phyloP scores from a whole-genome alignment of 2,113 vertebrate species.

The Pardalotus punctatus region DNA sequence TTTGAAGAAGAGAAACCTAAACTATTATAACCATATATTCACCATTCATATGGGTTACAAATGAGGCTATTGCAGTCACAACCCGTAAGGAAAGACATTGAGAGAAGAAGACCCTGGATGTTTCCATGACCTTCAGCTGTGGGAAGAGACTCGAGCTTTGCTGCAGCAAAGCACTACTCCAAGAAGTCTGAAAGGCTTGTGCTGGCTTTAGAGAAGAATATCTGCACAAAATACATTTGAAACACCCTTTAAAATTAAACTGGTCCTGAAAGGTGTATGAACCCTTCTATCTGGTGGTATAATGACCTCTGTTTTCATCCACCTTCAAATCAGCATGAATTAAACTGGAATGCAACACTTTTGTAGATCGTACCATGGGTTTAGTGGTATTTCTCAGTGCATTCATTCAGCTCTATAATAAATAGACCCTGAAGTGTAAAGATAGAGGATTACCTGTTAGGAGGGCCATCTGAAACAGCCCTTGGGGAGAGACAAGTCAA shows the following conservation, averaged over 20 bases:
- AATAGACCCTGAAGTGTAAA: background rate
- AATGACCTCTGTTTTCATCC: background rate
- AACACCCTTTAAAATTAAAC: background rate
- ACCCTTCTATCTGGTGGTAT: background rate
- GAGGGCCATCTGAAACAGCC: background rate
- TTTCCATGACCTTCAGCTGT: background rate
- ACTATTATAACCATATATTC: background rate
- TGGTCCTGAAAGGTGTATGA: background rate
- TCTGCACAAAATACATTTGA: accelerated
- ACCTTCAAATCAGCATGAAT: background rate
- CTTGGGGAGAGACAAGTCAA: background rate
- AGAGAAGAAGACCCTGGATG: background rate
- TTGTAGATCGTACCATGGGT: background rate
- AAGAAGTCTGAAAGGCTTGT: background rate
- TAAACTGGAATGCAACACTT: background rate
- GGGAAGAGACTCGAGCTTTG: background rate
- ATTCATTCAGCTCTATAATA: background rate
- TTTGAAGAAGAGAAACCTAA: background rate
- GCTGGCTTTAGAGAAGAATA: background rate
- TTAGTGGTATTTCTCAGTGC: background rate
- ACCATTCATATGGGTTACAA: accelerated
- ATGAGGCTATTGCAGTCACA: background rate
- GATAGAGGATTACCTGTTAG: background rate
- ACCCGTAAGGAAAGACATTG: background rate
- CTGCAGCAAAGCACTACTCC: background rate